Percentiles rank a stretch among this genome's conserved stretches.
Conservation (phyloP, 2,888 invertebrate genomes). For the Thereva unica region DNA sequence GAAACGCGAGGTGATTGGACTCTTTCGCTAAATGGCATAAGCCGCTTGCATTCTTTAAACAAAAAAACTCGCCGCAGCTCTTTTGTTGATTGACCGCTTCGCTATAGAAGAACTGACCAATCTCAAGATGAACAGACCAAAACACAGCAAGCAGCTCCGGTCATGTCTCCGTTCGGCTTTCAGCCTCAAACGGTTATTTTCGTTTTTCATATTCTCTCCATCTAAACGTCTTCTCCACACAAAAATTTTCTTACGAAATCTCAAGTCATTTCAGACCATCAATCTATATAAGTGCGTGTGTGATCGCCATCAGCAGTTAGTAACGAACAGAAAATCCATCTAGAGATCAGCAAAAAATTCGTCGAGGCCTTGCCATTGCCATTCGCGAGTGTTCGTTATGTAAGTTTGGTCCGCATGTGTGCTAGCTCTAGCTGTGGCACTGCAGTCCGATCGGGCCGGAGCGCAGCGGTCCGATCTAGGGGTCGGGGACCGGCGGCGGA, state of each 20-base stretch:
- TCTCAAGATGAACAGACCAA: slow-evolving; percentile 27
- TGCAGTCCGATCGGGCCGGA: background rate
- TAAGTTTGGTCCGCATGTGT: slow-evolving; percentile 27
- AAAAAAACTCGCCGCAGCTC: slow-evolving; percentile 26
- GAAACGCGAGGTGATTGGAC: slow-evolving; percentile 17
- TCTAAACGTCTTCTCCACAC: slow-evolving; percentile 19
- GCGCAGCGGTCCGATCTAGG: no score
- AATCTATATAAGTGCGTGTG: slow-evolving; percentile 36
- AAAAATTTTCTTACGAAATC: slow-evolving; percentile 36
- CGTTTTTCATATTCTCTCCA: slow-evolving; percentile 25
- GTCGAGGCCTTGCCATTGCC: slow-evolving; percentile 36
- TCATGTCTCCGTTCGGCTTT: slow-evolving; percentile 26
- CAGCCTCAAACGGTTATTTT: slow-evolving; percentile 34
- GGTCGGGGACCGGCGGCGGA: no score
- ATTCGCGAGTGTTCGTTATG: slow-evolving; percentile 34
- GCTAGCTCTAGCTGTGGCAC: slow-evolving; percentile 18
- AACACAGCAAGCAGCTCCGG: slow-evolving; percentile 29
- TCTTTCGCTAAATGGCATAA: slow-evolving; percentile 28
- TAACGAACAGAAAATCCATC: slow-evolving; percentile 35
- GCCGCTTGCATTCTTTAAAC: slow-evolving; percentile 29
- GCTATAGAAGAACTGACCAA: slow-evolving; percentile 33
- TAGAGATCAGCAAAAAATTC: slow-evolving; percentile 29
- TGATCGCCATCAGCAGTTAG: slow-evolving; percentile 24
- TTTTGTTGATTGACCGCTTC: slow-evolving; percentile 37
- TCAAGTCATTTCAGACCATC: slow-evolving; percentile 36